Percentiles rank a stretch among this genome's conserved stretches.
phyloP scores from a whole-genome alignment of 2,888 invertebrate species.

The Diaperis boleti region DNA sequence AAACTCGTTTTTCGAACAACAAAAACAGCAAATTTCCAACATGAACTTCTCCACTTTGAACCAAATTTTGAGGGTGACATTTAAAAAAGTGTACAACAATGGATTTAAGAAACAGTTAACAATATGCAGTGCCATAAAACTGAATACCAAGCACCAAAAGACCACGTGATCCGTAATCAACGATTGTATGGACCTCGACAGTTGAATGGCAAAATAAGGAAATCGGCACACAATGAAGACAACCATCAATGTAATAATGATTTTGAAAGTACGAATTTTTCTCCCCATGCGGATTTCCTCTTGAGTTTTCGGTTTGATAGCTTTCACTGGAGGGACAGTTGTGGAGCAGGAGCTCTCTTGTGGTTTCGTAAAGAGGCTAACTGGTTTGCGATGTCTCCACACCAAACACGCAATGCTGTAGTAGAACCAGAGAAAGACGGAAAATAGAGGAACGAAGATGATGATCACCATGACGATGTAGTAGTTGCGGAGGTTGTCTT shows the following conservation, averaged over 20 bases:
- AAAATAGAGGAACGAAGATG: constrained; percentile 67
- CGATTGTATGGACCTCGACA: not conserved
- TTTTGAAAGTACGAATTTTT: constrained; percentile 70
- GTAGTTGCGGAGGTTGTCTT: constrained; percentile 44
- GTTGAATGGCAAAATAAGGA: constrained; percentile 63
- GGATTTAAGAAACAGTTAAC: constrained; percentile 71
- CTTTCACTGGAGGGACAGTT: constrained; percentile 34
- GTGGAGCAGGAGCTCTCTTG: constrained; percentile 52
- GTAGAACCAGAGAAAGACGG: constrained; percentile 69
- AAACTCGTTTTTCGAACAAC: constrained; percentile 61
- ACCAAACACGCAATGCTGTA: constrained; percentile 67
- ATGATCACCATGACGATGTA: constrained; percentile 57
- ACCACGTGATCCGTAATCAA: not conserved
- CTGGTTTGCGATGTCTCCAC: constrained; percentile 67
- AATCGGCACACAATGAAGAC: constrained; percentile 69
- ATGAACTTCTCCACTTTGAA: constrained; percentile 56
- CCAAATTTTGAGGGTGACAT: constrained; percentile 65
- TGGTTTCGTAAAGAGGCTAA: constrained; percentile 18
- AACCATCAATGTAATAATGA: constrained; percentile 70
- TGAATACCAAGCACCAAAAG: constrained; percentile 19
- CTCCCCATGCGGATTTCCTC: constrained; percentile 57
- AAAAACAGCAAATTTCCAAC: constrained; percentile 61
- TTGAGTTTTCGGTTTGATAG: constrained; percentile 46
- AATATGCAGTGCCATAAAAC: constrained; percentile 68
- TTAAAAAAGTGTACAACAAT: constrained; percentile 72